Conservation (phyloP, 2,113 vertebrate species). For the Saimiri boliviensis region DNA sequence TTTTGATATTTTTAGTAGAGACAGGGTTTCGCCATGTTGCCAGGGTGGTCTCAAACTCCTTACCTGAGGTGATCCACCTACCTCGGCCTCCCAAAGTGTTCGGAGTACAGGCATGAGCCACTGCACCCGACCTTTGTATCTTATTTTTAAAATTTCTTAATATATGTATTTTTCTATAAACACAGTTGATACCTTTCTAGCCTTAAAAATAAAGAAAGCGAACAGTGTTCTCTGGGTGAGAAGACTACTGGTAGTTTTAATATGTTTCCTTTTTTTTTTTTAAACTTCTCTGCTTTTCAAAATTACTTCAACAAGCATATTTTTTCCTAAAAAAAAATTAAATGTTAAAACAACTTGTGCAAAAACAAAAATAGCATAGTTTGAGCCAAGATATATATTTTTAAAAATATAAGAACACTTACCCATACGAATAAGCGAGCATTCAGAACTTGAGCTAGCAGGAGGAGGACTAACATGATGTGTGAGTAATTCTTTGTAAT, state of each 20-base stretch:
- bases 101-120: too few species aligned
- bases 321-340: conserved; percentile 18
- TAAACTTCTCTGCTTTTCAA: conserved; percentile 18
- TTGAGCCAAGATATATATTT: neutral
- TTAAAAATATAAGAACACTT: conserved; percentile 62
- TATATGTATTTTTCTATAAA: conserved; percentile 4
- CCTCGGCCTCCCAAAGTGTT: too few species aligned
- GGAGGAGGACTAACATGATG: conserved; percentile 96
- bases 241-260: neutral
- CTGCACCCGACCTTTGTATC: too few species aligned
- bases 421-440: conserved; percentile 99
- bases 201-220: neutral
- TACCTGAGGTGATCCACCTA: too few species aligned
- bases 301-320: neutral
- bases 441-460: conserved; percentile 93
- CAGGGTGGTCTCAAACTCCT: too few species aligned
- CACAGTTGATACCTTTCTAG: neutral
- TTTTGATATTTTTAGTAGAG: too few species aligned
- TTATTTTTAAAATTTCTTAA: neutral
- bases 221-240: neutral
- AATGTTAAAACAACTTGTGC: conserved; percentile 23
- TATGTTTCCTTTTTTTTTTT: neutral
- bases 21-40: too few species aligned
- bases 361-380: conserved; percentile 10
- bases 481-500: conserved; percentile 95